Evolutionary conservation across 2,888 invertebrate species (phyloP).

Genomic region (Diaphora mendica): DNA sequence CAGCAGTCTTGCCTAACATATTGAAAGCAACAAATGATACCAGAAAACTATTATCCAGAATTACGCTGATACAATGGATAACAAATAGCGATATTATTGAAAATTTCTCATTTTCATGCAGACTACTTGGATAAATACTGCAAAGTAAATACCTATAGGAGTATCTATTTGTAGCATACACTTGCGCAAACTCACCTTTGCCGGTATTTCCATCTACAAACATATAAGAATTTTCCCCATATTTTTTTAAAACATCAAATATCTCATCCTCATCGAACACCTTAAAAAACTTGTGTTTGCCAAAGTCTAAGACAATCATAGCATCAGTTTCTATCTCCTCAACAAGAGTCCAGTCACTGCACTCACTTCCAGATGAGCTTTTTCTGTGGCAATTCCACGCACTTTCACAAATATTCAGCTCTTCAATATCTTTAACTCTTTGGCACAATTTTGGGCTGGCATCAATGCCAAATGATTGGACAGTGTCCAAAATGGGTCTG

Average conservation of each 20-base stretch:
- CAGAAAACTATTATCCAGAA: neutral
- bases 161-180: neutral
- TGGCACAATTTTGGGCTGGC: conserved; percentile 83
- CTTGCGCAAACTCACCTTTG: conserved; percentile 83
- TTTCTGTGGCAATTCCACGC: conserved; percentile 62
- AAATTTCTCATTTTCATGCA: neutral
- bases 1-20: neutral
- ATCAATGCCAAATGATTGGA: conserved; percentile 90
- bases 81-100: neutral
- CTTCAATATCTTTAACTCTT: conserved; percentile 81
- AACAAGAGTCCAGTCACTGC: conserved; percentile 70
- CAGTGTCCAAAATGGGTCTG: conserved; percentile 91
- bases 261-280: conserved; percentile 77
- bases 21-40: neutral
- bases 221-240: conserved; percentile 82
- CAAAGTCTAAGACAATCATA: conserved; percentile 80
- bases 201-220: conserved; percentile 90
- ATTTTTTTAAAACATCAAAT: conserved; percentile 76
- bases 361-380: conserved; percentile 60
- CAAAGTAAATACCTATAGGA: neutral
- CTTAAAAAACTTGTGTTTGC: conserved; percentile 78
- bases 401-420: conserved; percentile 61
- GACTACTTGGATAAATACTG: neutral
- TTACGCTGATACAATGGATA: neutral
- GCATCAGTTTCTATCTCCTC: conserved; percentile 53